Evolutionary conservation across 2,888 invertebrate genomes (phyloP), one percentile per base, ranked within the genome.

Genomic region (Yponomeuta plumbellus): DNA sequence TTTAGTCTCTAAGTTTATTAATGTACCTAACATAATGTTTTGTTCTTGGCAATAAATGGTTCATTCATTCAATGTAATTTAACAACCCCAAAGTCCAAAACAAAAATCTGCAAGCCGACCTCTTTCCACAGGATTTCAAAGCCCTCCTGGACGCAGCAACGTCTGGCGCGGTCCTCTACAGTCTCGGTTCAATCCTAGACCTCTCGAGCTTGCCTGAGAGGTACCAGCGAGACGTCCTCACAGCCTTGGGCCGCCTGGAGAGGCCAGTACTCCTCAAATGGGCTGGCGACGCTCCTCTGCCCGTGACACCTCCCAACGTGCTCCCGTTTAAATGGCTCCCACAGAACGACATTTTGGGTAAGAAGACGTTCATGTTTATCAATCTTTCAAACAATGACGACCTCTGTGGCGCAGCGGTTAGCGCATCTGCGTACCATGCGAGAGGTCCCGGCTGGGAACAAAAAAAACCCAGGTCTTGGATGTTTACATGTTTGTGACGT

Each of bases 271-370:
- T 92, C 0, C 90, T 91, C 89, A 92, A 92, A 72, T 92, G 86
- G 76, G 90, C 91, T 39, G 61, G 66, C 70, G 78, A 85, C 61
- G 85, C 86, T 39, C 75, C 73, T 2, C 73, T 85, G 5, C 83
- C 85, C 0, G 85, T 83, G 11, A 78, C 85, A 67, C 81, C 91
- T 0, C 66, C 78, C 0, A 92, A 92, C 71, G 84, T 93, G 0
- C 79, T 84, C 61, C 78, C 86, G 6, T 73, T 75, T 64, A 88
- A 91, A 67, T 94, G 94, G 94, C 73, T 93, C 34, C 93, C 93
- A 0, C 94, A 94, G 71, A 85, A 88, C 68, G 92, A 91, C 68
- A 81, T 93, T 20, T 75, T 93, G 26, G 85, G 73, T 72, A 68
- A 64, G 20, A 62, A 4, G 34, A 8, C 0, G 34, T 34, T 34